phyloP scores from a whole-genome alignment of 2,888 invertebrate species.

The Theretra japonica region DNA sequence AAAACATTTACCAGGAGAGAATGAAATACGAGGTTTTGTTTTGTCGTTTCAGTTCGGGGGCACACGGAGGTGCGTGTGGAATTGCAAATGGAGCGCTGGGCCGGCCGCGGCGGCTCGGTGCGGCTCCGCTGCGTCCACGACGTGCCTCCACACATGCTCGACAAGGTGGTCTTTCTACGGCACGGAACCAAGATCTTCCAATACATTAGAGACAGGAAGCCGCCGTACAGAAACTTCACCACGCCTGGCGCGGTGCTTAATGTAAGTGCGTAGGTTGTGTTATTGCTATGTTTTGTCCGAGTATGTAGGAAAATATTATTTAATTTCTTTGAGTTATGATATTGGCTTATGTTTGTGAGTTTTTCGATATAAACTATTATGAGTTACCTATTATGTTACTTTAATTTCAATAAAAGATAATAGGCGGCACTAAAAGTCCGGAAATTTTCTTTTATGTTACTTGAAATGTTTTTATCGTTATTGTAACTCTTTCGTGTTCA shows the following conservation, averaged over 20 bases:
- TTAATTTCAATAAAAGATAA: too few species aligned
- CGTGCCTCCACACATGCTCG: conserved; percentile 88
- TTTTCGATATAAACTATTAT: too few species aligned
- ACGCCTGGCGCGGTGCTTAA: conserved; percentile 90
- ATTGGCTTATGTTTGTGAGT: too few species aligned
- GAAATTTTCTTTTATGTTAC: too few species aligned
- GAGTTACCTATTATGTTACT: too few species aligned
- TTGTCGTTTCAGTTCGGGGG: conserved; percentile 66
- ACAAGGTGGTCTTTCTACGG: conserved; percentile 91
- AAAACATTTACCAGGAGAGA: neutral
- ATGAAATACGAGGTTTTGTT: conserved; percentile 2
- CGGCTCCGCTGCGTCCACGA: conserved; percentile 90
- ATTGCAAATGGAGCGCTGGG: conserved; percentile 89
- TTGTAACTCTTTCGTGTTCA: too few species aligned
- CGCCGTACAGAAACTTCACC: conserved; percentile 88
- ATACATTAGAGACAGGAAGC: conserved; percentile 90
- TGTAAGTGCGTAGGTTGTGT: conserved; percentile 82
- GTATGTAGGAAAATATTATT: too few species aligned
- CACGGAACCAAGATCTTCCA: conserved; percentile 91
- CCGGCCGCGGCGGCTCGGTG: conserved; percentile 88
- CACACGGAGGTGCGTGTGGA: conserved; percentile 86
- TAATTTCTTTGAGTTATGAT: too few species aligned
- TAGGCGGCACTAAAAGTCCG: too few species aligned
- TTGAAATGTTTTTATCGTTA: too few species aligned
- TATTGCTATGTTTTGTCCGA: neutral